These are phyloP conservation scores for Nipponia nippon DNA, from an alignment of 2,113 vertebrate species.

Conservation along the genomic window DNA sequence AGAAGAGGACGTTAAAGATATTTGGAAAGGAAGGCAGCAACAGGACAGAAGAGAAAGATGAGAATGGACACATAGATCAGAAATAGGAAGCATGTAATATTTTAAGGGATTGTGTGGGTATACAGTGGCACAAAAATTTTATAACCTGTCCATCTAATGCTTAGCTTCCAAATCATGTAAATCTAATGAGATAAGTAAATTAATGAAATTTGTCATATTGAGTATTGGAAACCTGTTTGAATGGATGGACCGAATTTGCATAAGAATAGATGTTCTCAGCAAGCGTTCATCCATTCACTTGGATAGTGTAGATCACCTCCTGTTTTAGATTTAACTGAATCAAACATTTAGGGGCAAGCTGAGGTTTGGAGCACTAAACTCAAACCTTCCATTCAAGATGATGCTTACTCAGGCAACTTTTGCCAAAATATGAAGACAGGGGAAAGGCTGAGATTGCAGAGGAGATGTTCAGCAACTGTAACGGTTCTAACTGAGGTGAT, in stretches of 20 bases:
- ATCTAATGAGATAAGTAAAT: not conserved
- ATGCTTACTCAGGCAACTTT: not conserved
- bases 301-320: not conserved
- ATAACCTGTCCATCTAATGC: not conserved
- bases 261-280: not conserved
- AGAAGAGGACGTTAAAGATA: not conserved
- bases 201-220: not conserved
- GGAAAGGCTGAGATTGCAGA: not conserved
- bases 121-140: not conserved
- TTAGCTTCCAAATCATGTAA: not conserved
- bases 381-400: not conserved
- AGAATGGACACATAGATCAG: not conserved
- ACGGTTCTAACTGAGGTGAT: not conserved
- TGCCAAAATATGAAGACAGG: not conserved
- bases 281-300: not conserved
- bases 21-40: not conserved
- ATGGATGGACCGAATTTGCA: not conserved
- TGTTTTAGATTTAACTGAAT: not conserved
- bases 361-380: not conserved
- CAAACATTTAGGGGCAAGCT: not conserved
- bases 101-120: not conserved
- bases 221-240: not conserved
- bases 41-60: not conserved
- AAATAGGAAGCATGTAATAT: not conserved
- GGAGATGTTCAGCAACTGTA: not conserved